phyloP scores from a whole-genome alignment of 1,140 invertebrate species.

The Proctacanthus coquilletti region DNA sequence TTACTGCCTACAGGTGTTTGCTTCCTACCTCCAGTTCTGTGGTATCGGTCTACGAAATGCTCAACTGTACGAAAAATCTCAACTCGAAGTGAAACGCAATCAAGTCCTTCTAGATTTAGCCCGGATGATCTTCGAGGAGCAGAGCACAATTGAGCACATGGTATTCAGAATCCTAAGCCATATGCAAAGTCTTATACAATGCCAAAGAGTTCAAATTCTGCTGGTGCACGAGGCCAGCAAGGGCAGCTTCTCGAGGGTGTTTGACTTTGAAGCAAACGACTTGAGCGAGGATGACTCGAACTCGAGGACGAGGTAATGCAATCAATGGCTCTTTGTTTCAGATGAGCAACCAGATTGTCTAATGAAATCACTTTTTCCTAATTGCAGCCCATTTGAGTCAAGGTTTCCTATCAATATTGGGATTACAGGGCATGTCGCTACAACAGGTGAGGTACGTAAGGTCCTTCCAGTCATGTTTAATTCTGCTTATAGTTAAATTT shows the following conservation, averaged over 20 bases:
- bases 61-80: constrained; percentile 84
- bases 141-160: constrained; percentile 90
- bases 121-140: constrained; percentile 92
- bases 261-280: constrained; percentile 75
- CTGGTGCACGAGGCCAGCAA: constrained; percentile 77
- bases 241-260: constrained; percentile 80
- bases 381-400: constrained; percentile 66
- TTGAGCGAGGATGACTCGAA: constrained; percentile 57
- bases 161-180: constrained; percentile 88
- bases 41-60: constrained; percentile 89
- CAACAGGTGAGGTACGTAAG: constrained; percentile 75
- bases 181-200: constrained; percentile 85
- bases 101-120: constrained; percentile 88
- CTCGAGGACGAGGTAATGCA: constrained; percentile 47
- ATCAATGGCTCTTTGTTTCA: constrained; percentile 10
- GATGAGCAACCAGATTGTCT: background rate
- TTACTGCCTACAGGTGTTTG: constrained; percentile 55
- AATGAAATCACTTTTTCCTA: constrained; percentile 11
- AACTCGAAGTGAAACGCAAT: constrained; percentile 86
- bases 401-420: constrained; percentile 94
- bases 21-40: constrained; percentile 88
- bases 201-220: constrained; percentile 81
- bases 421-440: constrained; percentile 88
- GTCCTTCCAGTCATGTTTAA: background rate
- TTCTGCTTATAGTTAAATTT: background rate